Evolutionary conservation across 2,113 vertebrate genomes (phyloP), one percentile per base, ranked within the genome.

Genomic region (Climacteris rufus): DNA sequence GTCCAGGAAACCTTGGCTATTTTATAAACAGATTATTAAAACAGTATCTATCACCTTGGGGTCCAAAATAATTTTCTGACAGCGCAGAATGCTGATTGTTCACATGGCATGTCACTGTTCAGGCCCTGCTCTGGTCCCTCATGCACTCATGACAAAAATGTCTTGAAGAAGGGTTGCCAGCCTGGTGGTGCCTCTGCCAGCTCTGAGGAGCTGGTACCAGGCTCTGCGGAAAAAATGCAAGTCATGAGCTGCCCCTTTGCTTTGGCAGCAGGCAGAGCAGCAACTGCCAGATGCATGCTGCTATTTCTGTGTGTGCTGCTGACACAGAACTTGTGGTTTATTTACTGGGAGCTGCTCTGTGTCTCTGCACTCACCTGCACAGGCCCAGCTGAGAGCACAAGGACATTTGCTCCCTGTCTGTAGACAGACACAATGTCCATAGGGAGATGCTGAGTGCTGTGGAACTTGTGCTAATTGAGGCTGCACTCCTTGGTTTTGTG

Each of bases 251-350:
- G 74, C 49, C 17, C 22, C 85, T 69, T 65, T 69, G 92, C 42
- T 71, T 50, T 8, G 30, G 63, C 85, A 81, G 91, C 91, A 77
- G 81, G 13, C 80, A 37, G 64, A 74, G 10, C 37, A 83, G 85
- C 96, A 76, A 85, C 92, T 85, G 90, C 85, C 94, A 93, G 95
- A 59, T 84, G 87, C 17, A 0, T 13, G 92, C 76, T 89, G 90
- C 94, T 95, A 88, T 94, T 96, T 92, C 82, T 94, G 88, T 54
- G 63, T 2, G 25, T 85, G 85, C 66, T 95, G 96, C 94, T 97
- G 94, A 94, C 95, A 83, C 66, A 35, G 92, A 93, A 50, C 92
- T 47, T 63, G 3, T 8, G 72, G 87, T 83, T 95, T 94, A 25
- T 87, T 94, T 81, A 37, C 82, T 33, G 85, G 61, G 70, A 65